Evolutionary conservation across 2,888 invertebrate species (phyloP).

Genomic region (Drosophila prostipennis): DNA sequence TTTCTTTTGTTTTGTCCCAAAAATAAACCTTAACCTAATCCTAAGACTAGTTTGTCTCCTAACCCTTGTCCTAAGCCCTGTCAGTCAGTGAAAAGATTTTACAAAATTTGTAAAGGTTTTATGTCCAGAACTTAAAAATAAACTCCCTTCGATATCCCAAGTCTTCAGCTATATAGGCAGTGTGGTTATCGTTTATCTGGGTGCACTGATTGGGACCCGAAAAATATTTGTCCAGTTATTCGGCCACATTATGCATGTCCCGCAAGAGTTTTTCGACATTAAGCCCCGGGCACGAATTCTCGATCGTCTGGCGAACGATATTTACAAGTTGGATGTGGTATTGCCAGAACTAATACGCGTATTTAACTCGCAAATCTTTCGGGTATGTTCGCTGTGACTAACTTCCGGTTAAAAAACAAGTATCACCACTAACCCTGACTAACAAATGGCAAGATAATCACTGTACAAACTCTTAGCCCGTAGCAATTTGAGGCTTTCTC

Average conservation of each 20-base stretch:
- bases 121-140: not conserved
- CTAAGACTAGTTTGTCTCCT: constrained; percentile 11
- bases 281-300: constrained; percentile 88
- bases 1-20: constrained; percentile 11
- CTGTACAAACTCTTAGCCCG: constrained; percentile 23
- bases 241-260: constrained; percentile 85
- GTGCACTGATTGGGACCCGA: constrained; percentile 84
- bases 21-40: constrained; percentile 3
- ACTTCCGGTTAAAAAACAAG: constrained; percentile 6
- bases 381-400: constrained; percentile 79
- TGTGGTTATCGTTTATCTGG: constrained; percentile 84
- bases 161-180: constrained; percentile 77
- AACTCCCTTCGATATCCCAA: constrained; percentile 11
- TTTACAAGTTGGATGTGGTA: constrained; percentile 85
- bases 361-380: constrained; percentile 66
- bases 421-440: constrained; percentile 25
- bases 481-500: constrained; percentile 55
- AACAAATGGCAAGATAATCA: constrained; percentile 27
- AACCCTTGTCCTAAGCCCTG: constrained; percentile 20
- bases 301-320: constrained; percentile 87
- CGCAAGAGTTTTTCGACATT: constrained; percentile 87
- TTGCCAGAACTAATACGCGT: constrained; percentile 83
- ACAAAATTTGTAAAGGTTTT: not conserved
- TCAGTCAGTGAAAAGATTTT: not conserved
- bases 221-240: constrained; percentile 85